Percentiles rank a stretch among this genome's conserved stretches.
Conservation (phyloP, 2,113 vertebrate genomes). For the Sinocyclocheilus rhinocerous region DNA sequence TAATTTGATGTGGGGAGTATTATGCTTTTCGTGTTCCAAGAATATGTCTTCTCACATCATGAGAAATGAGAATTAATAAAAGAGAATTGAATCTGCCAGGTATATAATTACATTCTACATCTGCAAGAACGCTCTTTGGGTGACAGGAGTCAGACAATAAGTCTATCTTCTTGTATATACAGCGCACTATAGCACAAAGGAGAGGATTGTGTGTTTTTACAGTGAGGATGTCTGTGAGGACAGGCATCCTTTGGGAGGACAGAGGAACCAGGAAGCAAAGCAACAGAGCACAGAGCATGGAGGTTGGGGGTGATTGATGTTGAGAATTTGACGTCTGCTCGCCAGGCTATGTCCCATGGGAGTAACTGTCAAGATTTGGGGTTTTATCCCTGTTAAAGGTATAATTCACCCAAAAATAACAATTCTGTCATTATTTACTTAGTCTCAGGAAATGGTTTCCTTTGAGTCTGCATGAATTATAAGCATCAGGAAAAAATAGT, state of each 20-base stretch:
- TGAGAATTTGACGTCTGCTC: conserved; percentile 57
- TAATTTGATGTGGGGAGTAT: neutral
- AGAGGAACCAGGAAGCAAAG: conserved; percentile 50
- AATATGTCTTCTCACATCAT: conserved; percentile 9
- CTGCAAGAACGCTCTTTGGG: conserved; percentile 25
- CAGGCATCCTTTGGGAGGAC: conserved; percentile 52
- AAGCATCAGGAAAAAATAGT: neutral
- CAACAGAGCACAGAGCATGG: conserved; percentile 24
- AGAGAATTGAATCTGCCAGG: conserved; percentile 20
- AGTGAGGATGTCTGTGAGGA: conserved; percentile 43
- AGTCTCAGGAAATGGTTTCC: neutral
- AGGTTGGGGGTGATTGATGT: conserved; percentile 19
- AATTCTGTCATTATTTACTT: neutral
- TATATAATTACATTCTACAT: conserved; percentile 32
- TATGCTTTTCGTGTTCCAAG: neutral
- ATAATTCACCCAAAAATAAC: neutral
- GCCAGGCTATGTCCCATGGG: conserved; percentile 49
- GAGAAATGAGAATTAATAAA: conserved; percentile 15
- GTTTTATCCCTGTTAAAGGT: neutral
- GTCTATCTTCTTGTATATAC: conserved; percentile 40
- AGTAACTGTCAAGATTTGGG: conserved; percentile 2
- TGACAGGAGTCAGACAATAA: conserved; percentile 14
- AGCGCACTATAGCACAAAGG: neutral
- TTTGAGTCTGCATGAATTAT: neutral
- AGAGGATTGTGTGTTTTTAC: conserved; percentile 39